Percentiles rank a stretch among this genome's conserved stretches.
Evolutionary conservation across 2,888 invertebrate genomes (phyloP).

Genomic region (Pheosia gnoma): DNA sequence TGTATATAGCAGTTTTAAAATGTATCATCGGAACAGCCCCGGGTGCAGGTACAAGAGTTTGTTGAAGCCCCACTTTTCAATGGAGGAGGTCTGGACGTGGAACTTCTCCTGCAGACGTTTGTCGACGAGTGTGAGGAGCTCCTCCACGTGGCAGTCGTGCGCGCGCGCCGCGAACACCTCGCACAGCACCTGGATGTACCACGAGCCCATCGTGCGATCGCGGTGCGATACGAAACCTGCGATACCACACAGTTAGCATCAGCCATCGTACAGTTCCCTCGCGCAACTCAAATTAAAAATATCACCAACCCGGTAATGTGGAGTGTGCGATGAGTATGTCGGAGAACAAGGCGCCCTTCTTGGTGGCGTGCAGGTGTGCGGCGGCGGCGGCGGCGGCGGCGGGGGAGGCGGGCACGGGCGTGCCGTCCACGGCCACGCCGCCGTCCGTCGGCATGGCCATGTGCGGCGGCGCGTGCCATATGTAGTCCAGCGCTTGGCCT

Average conservation of each 20-base stretch:
- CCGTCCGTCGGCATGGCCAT: constrained; percentile 31
- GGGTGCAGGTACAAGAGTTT: constrained; percentile 87
- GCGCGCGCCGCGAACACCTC: constrained; percentile 86
- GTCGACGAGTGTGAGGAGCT: constrained; percentile 87
- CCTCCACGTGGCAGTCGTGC: constrained; percentile 85
- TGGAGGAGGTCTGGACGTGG: constrained; percentile 85
- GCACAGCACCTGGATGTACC: constrained; percentile 89
- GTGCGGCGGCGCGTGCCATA: constrained; percentile 30
- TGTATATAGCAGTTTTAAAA: neutral
- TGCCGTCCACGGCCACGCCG: constrained; percentile 36
- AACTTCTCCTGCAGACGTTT: constrained; percentile 62
- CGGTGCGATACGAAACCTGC: constrained; percentile 85
- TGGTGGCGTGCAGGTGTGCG: constrained; percentile 35
- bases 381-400: constrained; percentile 28
- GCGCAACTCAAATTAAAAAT: neutral
- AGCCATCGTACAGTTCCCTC: neutral
- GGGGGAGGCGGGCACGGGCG: constrained; percentile 46
- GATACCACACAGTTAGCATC: neutral
- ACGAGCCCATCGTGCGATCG: constrained; percentile 84
- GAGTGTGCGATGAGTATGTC: constrained; percentile 88
- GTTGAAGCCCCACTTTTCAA: constrained; percentile 87
- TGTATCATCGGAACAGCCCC: constrained; percentile 56
- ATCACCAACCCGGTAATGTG: constrained; percentile 68
- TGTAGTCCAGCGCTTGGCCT: constrained; percentile 30
- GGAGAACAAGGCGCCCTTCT: constrained; percentile 58